Base-by-base conservation (phyloP, 2,888 invertebrate species). In the Tachina fera region DNA sequence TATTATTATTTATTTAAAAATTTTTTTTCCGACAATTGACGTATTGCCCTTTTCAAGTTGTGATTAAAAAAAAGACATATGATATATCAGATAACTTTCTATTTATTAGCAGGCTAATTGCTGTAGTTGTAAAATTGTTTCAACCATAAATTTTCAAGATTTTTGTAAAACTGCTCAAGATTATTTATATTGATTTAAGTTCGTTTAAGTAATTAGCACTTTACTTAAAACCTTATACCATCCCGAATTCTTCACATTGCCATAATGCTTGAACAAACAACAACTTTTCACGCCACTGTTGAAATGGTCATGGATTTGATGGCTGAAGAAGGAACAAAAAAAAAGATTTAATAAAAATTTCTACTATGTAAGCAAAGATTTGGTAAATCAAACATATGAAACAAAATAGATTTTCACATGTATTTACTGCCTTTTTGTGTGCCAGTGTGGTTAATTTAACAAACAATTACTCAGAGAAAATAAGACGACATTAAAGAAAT, bases 281-380 rank as follows among this genome's bases (percentile, higher is more conserved):
- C 47, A 39, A 49, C 39, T 77, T 68, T 58, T 68, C 68, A 77
- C 41, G 77, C 77, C 68, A 68, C 68, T 77, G 67, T 77, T 68
- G 49, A 67, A 77, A 77, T 76, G 16, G 16, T 47, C 47, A 56
- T 45, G 39, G 60, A 14, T 39, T 47, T 31, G 14, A 76, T 10
- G n/a, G n/a, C n/a, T n/a, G n/a, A n/a, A n/a, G n/a, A 49, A 6
- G 53, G 53, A 41, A 45, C 16, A 45, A 75, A 51, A 1, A 13
- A 45, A 76, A 76, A 47, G 10, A 13, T 45, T 76, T 65, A 76
- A 45, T 56, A 39, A 67, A 67, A 47, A 47, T 47, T 13, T 49
- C 39, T 19, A 16, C 8, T 13, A 22, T 3, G 8, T 11, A 1
- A 11, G n/a, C 71, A 67, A 51, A 68, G 14, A 68, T 16, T 3